Percentiles rank a stretch among this genome's conserved stretches.
Evolutionary conservation across 2,888 invertebrate genomes (phyloP).

Genomic region (Amiota communis): DNA sequence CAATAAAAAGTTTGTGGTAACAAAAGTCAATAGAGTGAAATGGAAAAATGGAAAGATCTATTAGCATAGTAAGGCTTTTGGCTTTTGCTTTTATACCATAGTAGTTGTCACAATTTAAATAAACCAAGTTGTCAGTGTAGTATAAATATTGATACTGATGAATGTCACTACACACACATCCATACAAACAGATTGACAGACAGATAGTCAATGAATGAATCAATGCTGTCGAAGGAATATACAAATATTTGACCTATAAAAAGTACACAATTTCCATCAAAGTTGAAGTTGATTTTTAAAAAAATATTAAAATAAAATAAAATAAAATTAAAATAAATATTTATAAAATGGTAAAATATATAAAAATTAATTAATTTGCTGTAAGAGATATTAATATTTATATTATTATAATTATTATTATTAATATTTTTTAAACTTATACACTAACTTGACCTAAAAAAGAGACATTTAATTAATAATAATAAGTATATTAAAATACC

Average conservation of each 20-base stretch:
- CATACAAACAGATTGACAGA: too few species aligned
- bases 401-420: neutral
- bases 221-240: too few species aligned
- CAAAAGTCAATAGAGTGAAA: neutral
- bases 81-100: too few species aligned
- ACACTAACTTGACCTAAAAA: conserved; percentile 17
- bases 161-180: too few species aligned
- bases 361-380: neutral
- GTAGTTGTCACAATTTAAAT: conserved; percentile 7
- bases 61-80: too few species aligned
- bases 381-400: neutral
- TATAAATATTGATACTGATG: too few species aligned
- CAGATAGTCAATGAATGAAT: too few species aligned
- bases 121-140: conserved; percentile 22
- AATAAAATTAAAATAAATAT: neutral
- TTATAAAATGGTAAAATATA: neutral
- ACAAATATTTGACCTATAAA: too few species aligned
- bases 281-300: neutral
- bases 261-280: neutral
- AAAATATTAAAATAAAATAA: neutral
- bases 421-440: neutral
- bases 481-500: neutral
- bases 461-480: neutral
- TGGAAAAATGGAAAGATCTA: neutral
- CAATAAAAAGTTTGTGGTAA: neutral